phyloP scores from a whole-genome alignment of 37 sponge, comb jelly and placozoan genomes.

The Halisarca cf. caerulea region DNA sequence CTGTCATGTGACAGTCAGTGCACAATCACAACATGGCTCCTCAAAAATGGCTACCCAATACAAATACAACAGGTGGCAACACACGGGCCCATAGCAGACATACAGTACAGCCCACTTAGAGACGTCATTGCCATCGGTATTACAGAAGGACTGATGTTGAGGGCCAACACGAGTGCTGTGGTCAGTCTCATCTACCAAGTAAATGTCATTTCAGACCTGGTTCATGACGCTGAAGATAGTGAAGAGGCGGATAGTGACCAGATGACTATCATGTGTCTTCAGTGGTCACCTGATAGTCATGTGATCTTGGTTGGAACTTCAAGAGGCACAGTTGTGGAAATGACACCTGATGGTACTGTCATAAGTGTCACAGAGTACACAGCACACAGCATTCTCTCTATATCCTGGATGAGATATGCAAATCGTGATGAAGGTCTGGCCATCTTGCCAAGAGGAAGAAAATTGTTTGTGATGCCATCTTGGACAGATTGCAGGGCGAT shows the following conservation, averaged over 20 bases:
- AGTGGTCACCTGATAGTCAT: slow-evolving; percentile 5
- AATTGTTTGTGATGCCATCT: background rate
- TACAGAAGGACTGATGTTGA: background rate
- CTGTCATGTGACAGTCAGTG: background rate
- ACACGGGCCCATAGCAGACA: background rate
- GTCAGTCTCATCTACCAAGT: background rate
- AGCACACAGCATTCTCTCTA: background rate
- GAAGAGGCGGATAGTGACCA: too few species aligned
- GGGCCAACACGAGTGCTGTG: background rate
- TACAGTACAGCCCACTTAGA: background rate
- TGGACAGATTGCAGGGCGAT: background rate
- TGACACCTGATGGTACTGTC: background rate
- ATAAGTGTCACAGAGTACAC: background rate
- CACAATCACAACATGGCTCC: background rate
- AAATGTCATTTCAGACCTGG: background rate
- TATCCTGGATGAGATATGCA: background rate
- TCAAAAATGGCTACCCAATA: background rate
- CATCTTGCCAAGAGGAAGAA: background rate
- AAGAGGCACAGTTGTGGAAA: background rate
- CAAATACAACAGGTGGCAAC: background rate
- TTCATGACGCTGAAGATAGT: background rate
- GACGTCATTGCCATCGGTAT: background rate
- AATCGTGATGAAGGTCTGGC: background rate
- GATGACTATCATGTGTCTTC: background rate
- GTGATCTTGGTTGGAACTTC: background rate